These are phyloP conservation scores for Scelioninae gen. 2 DNA, from an alignment of 2,888 invertebrate genomes.

Conservation along the genomic window DNA sequence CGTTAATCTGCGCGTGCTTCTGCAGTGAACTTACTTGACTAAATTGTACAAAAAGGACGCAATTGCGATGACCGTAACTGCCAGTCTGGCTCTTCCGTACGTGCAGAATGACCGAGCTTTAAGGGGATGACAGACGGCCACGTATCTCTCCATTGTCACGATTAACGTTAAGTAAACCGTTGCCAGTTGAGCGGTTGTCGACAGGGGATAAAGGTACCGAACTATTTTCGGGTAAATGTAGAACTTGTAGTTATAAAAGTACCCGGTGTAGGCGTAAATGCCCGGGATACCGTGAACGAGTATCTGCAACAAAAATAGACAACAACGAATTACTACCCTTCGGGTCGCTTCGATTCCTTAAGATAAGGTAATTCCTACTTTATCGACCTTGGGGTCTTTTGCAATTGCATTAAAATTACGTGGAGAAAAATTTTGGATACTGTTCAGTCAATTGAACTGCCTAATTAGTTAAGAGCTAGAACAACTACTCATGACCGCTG, in stretches of 20 bases:
- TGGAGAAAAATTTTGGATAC: too few relatives aligned
- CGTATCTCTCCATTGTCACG: slow-evolving; percentile 94
- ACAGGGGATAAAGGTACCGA: slow-evolving; percentile 87
- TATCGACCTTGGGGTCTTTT: too few relatives aligned
- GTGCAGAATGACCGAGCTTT: slow-evolving; percentile 93
- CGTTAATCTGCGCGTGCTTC: too few relatives aligned
- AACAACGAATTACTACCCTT: too few relatives aligned
- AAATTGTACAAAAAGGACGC: slow-evolving; percentile 91
- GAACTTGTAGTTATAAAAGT: slow-evolving; percentile 86
- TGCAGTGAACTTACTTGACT: slow-evolving; percentile 76
- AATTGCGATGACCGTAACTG: slow-evolving; percentile 87
- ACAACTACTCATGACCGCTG: too few relatives aligned
- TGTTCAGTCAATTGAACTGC: too few relatives aligned
- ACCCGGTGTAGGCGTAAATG: slow-evolving; percentile 88
- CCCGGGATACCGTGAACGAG: slow-evolving; percentile 91
- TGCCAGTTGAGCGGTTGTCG: slow-evolving; percentile 92
- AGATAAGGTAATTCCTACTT: too few relatives aligned
- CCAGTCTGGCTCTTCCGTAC: slow-evolving; percentile 88
- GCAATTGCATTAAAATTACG: too few relatives aligned
- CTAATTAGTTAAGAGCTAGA: too few relatives aligned
- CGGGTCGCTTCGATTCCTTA: too few relatives aligned
- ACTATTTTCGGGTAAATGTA: slow-evolving; percentile 88
- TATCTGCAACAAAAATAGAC: slow-evolving; percentile 64
- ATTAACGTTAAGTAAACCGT: slow-evolving; percentile 94
- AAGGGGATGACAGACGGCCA: slow-evolving; percentile 94